Evolutionary conservation across 2,888 invertebrate genomes (phyloP).

Genomic region (Nephrotoma appendiculata): DNA sequence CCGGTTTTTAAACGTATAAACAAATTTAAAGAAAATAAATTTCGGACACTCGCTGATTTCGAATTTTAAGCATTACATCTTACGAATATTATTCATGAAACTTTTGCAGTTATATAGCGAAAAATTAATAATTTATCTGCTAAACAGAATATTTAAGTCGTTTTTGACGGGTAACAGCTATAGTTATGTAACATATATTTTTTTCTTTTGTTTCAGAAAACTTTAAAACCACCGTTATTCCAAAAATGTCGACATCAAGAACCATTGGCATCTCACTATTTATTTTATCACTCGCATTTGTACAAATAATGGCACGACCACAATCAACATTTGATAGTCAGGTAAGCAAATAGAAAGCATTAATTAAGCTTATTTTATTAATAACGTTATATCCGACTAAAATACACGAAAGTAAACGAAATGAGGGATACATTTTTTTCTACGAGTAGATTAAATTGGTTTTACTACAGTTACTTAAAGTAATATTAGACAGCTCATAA

Average conservation of each 20-base stretch:
- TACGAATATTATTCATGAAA: too few species aligned
- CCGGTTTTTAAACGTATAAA: too few species aligned
- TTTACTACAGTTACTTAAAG: neutral
- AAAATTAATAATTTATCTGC: too few species aligned
- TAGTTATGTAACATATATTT: too few species aligned
- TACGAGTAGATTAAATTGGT: neutral
- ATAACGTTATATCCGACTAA: neutral
- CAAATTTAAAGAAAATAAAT: too few species aligned
- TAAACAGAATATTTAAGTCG: too few species aligned
- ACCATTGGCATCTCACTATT: neutral
- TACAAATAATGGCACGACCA: neutral
- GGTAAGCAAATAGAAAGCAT: neutral
- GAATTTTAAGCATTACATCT: too few species aligned
- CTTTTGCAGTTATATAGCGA: too few species aligned
- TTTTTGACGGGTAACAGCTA: too few species aligned
- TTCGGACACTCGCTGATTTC: too few species aligned
- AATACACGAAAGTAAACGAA: neutral
- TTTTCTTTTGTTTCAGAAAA: neutral
- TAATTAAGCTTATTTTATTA: neutral
- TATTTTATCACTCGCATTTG: neutral
- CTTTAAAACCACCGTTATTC: neutral
- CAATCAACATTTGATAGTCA: slow-evolving; percentile 3
- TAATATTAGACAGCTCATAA: neutral
- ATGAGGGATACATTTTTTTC: neutral
- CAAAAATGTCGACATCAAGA: neutral